Percentiles rank a stretch among this genome's conserved stretches.
These are phyloP conservation scores for Chroicocephalus ridibundus DNA, from an alignment of 2,113 vertebrate species.

Conservation along the genomic window DNA sequence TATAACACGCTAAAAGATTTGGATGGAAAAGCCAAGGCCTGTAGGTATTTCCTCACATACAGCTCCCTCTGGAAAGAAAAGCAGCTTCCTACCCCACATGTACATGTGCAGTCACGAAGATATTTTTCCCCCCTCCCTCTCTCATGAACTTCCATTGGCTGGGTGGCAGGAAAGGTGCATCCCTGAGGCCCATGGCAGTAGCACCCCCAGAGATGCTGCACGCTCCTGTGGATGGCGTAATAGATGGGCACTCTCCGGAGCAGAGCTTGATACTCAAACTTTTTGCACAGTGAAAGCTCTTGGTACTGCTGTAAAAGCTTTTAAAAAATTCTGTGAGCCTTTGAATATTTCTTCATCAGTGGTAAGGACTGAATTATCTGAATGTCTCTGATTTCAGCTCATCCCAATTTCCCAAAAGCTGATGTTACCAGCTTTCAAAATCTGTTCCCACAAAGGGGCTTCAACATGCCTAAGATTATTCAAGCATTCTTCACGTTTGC, in stretches of 20 bases:
- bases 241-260: not conserved
- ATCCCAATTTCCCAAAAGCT: not conserved
- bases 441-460: not conserved
- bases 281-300: not conserved
- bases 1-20: not conserved
- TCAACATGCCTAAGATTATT: not conserved
- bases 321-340: not conserved
- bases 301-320: not conserved
- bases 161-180: not conserved
- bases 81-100: not conserved
- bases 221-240: not conserved
- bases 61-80: not conserved
- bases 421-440: not conserved
- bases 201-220: not conserved
- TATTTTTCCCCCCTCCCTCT: fast-evolving
- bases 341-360: not conserved
- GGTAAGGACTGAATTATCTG: not conserved
- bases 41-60: not conserved
- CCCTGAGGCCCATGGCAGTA: not conserved
- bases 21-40: not conserved
- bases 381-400: not conserved
- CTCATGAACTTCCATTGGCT: not conserved
- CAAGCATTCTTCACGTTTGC: not conserved
- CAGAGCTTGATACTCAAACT: not conserved
- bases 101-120: not conserved